These are phyloP conservation scores for Apis cerana DNA, from an alignment of 1,140 invertebrate species.

Conservation along the genomic window DNA sequence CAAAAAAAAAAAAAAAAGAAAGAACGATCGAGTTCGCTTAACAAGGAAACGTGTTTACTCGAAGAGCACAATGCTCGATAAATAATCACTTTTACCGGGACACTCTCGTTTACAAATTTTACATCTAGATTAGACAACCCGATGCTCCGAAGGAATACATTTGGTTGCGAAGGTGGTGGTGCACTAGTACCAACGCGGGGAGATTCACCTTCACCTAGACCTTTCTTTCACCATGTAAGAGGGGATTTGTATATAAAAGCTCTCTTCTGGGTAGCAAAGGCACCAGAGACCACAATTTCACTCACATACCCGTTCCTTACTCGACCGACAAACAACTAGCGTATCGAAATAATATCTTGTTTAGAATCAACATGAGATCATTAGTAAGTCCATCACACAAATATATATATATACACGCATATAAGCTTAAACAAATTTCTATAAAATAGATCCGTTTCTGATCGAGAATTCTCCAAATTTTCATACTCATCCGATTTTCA, in stretches of 20 bases:
- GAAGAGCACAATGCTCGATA: slow-evolving; percentile 1
- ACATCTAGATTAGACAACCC: neutral
- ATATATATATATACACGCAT: neutral
- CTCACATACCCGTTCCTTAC: slow-evolving; percentile 66
- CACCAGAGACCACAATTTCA: slow-evolving; percentile 76
- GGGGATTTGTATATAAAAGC: slow-evolving; percentile 80
- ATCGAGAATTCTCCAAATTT: too few species aligned
- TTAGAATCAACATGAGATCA: slow-evolving; percentile 69
- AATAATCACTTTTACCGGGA: slow-evolving; percentile 44
- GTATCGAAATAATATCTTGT: slow-evolving; percentile 36
- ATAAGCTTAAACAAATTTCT: neutral
- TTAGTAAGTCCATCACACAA: slow-evolving; percentile 69
- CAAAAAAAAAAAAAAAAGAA: neutral
- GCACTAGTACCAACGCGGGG: slow-evolving; percentile 48
- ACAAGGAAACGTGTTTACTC: slow-evolving; percentile 20
- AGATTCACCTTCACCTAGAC: slow-evolving; percentile 82
- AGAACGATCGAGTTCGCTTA: neutral
- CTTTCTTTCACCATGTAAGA: slow-evolving; percentile 78
- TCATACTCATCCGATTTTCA: neutral
- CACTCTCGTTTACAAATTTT: slow-evolving; percentile 40
- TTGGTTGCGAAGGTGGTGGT: slow-evolving; percentile 21
- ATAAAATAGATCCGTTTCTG: neutral
- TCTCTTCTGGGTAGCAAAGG: slow-evolving; percentile 77
- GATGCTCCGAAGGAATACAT: neutral
- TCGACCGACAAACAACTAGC: slow-evolving; percentile 45